Conservation (phyloP, 2,797 vertebrate genomes). For the Bradypodion pumilum region DNA sequence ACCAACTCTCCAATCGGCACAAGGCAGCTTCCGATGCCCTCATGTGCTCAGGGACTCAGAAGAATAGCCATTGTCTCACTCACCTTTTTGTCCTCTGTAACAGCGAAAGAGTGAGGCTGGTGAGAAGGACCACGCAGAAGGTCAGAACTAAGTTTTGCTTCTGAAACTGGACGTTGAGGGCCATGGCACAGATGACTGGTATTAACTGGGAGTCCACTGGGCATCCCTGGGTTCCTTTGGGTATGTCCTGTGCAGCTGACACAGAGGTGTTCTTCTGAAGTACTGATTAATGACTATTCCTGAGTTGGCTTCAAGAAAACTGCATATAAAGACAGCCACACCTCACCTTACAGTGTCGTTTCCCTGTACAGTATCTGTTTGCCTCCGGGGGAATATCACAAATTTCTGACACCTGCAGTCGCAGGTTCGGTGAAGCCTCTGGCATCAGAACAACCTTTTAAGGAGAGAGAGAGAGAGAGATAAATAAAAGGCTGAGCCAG, state of each 20-base stretch:
- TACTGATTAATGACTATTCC: not conserved
- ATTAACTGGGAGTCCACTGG: not conserved
- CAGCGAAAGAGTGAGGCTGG: not conserved
- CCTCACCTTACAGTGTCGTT: accelerated
- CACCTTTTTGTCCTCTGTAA: not conserved
- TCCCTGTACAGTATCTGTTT: not conserved
- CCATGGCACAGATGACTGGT: not conserved
- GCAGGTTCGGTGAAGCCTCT: not conserved
- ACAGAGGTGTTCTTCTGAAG: not conserved
- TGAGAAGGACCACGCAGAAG: not conserved
- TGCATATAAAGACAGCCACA: not conserved
- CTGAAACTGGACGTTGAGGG: not conserved
- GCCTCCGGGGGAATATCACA: not conserved
- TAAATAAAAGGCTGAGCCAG: no score
- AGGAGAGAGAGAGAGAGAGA: no score
- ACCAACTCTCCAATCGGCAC: no score
- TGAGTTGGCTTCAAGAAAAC: not conserved
- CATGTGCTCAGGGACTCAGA: no score
- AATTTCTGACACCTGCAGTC: not conserved
- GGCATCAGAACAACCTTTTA: not conserved
- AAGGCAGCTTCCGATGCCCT: no score
- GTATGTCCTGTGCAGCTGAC: not conserved
- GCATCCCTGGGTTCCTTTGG: not conserved
- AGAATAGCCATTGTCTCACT: not conserved
- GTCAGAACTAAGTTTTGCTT: not conserved